phyloP scores from a whole-genome alignment of 2,888 invertebrate genomes.

The Carterocephalus palaemon region DNA sequence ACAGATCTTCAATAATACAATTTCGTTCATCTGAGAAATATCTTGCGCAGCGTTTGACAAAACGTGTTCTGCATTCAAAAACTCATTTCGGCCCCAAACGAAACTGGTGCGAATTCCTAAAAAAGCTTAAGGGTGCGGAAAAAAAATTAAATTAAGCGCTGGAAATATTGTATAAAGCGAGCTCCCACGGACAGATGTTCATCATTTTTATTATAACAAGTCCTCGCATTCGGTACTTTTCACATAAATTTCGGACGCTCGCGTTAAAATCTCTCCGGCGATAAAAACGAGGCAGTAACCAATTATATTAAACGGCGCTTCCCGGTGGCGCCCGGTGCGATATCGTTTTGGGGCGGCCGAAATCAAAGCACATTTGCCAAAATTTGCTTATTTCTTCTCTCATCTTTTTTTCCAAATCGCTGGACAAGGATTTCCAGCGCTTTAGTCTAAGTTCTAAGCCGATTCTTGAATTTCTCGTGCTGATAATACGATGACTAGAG shows the following conservation, averaged over 20 bases:
- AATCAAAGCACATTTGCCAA: background rate
- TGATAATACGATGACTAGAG: too few relatives aligned
- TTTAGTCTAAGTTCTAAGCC: too few relatives aligned
- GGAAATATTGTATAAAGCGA: slow-evolving; percentile 13
- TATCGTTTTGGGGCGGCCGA: background rate
- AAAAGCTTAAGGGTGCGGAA: slow-evolving; percentile 1
- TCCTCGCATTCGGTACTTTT: slow-evolving; percentile 21
- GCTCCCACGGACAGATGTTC: slow-evolving; percentile 18
- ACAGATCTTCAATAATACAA: slow-evolving; percentile 2
- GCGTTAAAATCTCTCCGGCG: slow-evolving; percentile 20
- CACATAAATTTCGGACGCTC: slow-evolving; percentile 19
- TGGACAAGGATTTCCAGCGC: too few relatives aligned
- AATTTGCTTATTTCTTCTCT: background rate
- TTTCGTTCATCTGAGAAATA: slow-evolving; percentile 12
- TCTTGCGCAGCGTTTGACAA: slow-evolving; percentile 7
- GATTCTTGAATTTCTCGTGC: too few relatives aligned
- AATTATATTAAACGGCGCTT: slow-evolving; percentile 20
- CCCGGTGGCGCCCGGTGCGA: background rate
- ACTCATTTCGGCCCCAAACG: background rate
- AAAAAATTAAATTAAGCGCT: slow-evolving; percentile 20
- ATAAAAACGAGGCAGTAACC: slow-evolving; percentile 22
- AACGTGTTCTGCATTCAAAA: slow-evolving; percentile 18
- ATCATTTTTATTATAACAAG: slow-evolving; percentile 24
- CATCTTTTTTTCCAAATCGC: too few relatives aligned
- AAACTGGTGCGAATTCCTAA: background rate